phyloP scores from a whole-genome alignment of 2,888 invertebrate genomes.

The Drosophila aldrichi region DNA sequence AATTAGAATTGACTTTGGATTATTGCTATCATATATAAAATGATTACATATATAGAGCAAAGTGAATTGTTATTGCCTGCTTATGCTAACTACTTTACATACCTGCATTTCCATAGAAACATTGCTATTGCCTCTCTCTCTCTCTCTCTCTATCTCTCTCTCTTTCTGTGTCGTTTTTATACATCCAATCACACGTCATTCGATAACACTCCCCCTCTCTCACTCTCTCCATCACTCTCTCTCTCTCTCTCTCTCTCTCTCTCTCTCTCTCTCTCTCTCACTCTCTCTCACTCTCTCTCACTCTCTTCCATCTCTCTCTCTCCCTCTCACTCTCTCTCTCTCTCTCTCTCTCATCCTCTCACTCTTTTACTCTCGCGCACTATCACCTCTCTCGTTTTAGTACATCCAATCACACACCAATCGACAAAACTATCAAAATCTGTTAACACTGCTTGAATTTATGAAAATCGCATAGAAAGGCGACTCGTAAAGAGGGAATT shows the following conservation, averaged over 20 bases:
- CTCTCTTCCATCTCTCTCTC: background rate
- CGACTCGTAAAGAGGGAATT: slow-evolving; percentile 1
- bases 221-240: background rate
- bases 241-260: background rate
- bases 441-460: slow-evolving; percentile 3
- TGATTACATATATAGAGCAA: background rate
- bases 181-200: too few species aligned
- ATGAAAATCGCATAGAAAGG: slow-evolving; percentile 8
- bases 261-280: background rate
- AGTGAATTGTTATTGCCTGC: background rate
- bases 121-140: background rate
- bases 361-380: too few species aligned
- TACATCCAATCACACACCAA: slow-evolving; percentile 4
- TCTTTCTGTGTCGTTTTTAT: background rate
- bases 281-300: too few species aligned
- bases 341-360: background rate
- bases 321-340: background rate
- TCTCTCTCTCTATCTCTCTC: background rate
- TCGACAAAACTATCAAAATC: slow-evolving; percentile 6
- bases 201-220: too few species aligned
- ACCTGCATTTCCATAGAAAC: background rate
- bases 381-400: too few species aligned
- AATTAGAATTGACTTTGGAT: slow-evolving; percentile 1
- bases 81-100: too few species aligned
- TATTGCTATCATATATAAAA: background rate